phyloP scores from a whole-genome alignment of 2,113 vertebrate species.

The Tapirus terrestris region DNA sequence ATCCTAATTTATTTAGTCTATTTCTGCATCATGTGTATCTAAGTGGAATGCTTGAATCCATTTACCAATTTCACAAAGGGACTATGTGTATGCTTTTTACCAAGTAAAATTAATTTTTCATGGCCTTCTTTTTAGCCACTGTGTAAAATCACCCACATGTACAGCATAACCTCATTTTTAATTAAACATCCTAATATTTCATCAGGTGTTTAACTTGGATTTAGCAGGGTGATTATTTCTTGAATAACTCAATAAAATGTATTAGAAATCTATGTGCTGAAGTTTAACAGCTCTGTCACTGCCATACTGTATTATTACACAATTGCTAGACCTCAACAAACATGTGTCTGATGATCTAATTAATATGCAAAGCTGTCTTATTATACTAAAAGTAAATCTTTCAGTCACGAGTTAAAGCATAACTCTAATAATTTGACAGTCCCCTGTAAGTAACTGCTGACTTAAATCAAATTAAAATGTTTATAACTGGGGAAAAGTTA shows the following conservation, averaged over 20 bases:
- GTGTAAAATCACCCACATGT: slow-evolving; percentile 49
- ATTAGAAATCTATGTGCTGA: slow-evolving; percentile 20
- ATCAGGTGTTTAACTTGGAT: slow-evolving; percentile 57
- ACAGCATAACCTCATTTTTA: slow-evolving; percentile 56
- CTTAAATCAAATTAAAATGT: slow-evolving; percentile 68
- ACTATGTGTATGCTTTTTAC: not conserved
- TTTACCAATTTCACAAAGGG: not conserved
- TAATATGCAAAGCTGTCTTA: slow-evolving; percentile 62
- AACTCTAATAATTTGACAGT: slow-evolving; percentile 13
- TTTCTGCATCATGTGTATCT: not conserved
- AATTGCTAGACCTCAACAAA: slow-evolving; percentile 60
- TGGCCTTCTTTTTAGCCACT: not conserved
- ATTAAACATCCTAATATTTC: slow-evolving; percentile 60
- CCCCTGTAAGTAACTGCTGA: not conserved
- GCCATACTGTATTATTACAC: slow-evolving; percentile 6
- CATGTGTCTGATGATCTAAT: slow-evolving; percentile 46
- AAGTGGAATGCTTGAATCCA: not conserved
- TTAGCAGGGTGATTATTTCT: slow-evolving; percentile 52
- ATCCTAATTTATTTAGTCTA: not conserved
- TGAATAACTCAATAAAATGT: slow-evolving; percentile 45
- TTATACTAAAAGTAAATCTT: slow-evolving; percentile 53
- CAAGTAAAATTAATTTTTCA: slow-evolving; percentile 63
- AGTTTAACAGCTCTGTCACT: slow-evolving; percentile 41
- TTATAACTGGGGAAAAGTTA: slow-evolving; percentile 51
- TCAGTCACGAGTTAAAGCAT: slow-evolving; percentile 51